Evolutionary conservation across 2,888 invertebrate species (phyloP).

Genomic region (Rhimphoctona megacephalus): DNA sequence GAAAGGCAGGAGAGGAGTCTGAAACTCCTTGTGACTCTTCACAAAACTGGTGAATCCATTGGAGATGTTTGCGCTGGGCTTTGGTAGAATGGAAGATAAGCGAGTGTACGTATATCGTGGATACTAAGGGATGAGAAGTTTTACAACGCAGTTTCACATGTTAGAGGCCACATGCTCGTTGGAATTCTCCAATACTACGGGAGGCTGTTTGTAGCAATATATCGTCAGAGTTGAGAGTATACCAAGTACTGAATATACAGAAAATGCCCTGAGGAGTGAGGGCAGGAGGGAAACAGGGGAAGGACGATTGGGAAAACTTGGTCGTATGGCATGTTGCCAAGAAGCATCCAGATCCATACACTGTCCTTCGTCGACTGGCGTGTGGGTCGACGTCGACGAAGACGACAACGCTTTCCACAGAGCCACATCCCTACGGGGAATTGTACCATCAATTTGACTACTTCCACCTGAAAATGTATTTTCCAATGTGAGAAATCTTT

Average conservation of each 20-base stretch:
- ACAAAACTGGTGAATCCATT: constrained; percentile 18
- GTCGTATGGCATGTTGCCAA: constrained; percentile 44
- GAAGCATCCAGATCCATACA: constrained; percentile 36
- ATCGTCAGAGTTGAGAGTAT: constrained; percentile 39
- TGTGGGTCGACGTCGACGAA: neutral
- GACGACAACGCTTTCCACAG: constrained; percentile 42
- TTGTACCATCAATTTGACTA: constrained; percentile 11
- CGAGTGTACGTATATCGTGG: constrained; percentile 17
- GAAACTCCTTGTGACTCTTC: neutral
- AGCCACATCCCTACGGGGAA: constrained; percentile 19
- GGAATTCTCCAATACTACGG: constrained; percentile 45
- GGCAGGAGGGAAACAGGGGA: constrained; percentile 1
- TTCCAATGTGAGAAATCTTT: neutral
- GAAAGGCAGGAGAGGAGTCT: constrained; percentile 30
- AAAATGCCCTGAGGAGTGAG: constrained; percentile 18
- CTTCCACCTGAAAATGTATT: constrained; percentile 7
- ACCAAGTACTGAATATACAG: constrained; percentile 52
- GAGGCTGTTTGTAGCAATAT: constrained; percentile 38
- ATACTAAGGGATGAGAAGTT: constrained; percentile 34
- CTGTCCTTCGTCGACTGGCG: constrained; percentile 26
- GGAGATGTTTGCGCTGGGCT: constrained; percentile 57
- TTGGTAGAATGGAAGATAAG: constrained; percentile 21
- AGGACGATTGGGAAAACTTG: constrained; percentile 48
- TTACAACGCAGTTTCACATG: constrained; percentile 50
- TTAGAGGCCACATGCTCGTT: constrained; percentile 27